These are phyloP conservation scores for Butorides virescens DNA, from an alignment of 2,113 vertebrate species.

Conservation along the genomic window DNA sequence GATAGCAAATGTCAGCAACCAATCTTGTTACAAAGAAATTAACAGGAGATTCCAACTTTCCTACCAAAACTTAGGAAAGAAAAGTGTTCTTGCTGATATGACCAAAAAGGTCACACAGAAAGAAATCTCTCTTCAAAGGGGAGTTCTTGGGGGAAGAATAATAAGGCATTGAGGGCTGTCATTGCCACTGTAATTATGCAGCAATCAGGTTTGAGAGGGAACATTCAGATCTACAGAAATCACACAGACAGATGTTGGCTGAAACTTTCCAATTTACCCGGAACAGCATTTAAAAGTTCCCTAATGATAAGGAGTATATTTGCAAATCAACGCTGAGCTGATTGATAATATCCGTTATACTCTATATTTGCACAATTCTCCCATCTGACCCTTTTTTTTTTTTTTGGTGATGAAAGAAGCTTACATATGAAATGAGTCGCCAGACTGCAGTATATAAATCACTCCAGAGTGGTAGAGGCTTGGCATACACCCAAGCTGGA, in stretches of 20 bases:
- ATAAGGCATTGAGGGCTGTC: not conserved
- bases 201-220: not conserved
- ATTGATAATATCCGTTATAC: not conserved
- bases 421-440: not conserved
- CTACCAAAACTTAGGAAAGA: not conserved
- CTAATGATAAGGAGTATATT: not conserved
- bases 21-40: not conserved
- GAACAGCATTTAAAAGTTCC: not conserved
- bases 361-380: not conserved
- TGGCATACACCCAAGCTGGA: not conserved
- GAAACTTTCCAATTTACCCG: not conserved
- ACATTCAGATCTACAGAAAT: not conserved
- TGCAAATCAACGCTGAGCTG: not conserved
- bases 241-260: not conserved
- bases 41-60: not conserved
- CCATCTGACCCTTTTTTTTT: not conserved
- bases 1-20: not conserved
- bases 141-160: not conserved
- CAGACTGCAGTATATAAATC: not conserved
- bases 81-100: not conserved
- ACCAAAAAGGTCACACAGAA: not conserved
- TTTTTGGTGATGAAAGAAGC: not conserved
- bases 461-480: not conserved
- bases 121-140: not conserved
- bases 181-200: not conserved